Conservation (phyloP, 2,797 vertebrate genomes). For the Amblyopsis hoosieri region DNA sequence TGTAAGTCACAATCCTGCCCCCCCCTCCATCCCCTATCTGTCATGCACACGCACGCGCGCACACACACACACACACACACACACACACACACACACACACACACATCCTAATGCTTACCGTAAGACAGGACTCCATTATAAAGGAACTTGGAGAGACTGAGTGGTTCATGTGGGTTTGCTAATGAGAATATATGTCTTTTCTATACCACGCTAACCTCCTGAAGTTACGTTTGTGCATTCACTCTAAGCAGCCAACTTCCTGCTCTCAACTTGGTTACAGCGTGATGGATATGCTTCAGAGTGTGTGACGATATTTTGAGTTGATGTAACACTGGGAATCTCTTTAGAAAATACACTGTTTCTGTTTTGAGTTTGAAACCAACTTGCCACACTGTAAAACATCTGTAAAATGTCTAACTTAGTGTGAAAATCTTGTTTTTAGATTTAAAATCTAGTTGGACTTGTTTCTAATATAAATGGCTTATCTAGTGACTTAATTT, state of each 20-base stretch:
- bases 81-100: slow-evolving; percentile 8
- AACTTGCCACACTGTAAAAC: slow-evolving; percentile 14
- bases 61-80: neutral
- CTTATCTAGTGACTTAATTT: no score
- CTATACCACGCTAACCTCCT: slow-evolving; percentile 55
- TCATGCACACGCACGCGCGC: neutral
- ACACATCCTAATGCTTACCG: slow-evolving; percentile 40
- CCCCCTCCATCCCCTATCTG: no score
- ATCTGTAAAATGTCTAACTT: no score
- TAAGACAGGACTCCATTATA: slow-evolving; percentile 61
- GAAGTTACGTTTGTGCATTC: slow-evolving; percentile 60
- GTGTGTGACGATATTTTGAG: slow-evolving; percentile 43
- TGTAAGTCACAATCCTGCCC: no score
- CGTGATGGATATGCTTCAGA: slow-evolving; percentile 57
- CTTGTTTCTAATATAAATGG: no score
- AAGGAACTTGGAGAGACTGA: slow-evolving; percentile 48
- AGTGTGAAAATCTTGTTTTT: neutral
- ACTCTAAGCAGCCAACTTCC: slow-evolving; percentile 57
- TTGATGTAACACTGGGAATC: slow-evolving; percentile 15
- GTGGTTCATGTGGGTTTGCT: slow-evolving; percentile 54
- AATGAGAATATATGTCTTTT: slow-evolving; percentile 71
- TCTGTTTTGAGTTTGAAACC: slow-evolving; percentile 32
- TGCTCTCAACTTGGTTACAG: slow-evolving; percentile 61
- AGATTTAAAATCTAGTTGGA: no score
- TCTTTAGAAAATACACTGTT: slow-evolving; percentile 19